A percentile compares a stretch with the other conserved stretches of the same genome.
Conservation (phyloP, 2,797 vertebrate species). For the Channallabes apus region DNA sequence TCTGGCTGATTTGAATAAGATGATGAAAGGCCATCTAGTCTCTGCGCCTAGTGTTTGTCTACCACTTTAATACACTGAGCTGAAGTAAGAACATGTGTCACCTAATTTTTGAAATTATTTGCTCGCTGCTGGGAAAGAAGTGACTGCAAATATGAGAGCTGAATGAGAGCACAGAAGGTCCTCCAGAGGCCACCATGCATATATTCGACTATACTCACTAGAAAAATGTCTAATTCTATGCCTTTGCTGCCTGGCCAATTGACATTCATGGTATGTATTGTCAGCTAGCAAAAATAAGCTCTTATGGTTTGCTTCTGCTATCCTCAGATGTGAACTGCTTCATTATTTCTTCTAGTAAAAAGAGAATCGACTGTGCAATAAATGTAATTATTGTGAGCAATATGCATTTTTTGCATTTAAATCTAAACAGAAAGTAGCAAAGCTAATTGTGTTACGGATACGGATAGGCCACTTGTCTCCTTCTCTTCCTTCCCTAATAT, state of each 20-base stretch:
- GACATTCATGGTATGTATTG: constrained; percentile 49
- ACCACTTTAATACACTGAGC: constrained; percentile 84
- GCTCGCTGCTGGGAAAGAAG: constrained; percentile 83
- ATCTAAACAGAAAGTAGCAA: constrained; percentile 52
- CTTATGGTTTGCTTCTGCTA: constrained; percentile 18
- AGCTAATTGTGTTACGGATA: constrained; percentile 55
- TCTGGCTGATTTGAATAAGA: constrained; percentile 87
- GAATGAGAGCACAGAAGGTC: constrained; percentile 61
- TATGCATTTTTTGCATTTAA: constrained; percentile 52
- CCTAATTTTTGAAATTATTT: constrained; percentile 93
- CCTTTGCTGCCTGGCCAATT: constrained; percentile 37
- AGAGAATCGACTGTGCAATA: constrained; percentile 38
- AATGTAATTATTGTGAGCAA: constrained; percentile 40
- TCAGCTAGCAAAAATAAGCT: constrained; percentile 22
- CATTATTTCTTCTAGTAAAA: constrained; percentile 26
- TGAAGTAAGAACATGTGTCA: constrained; percentile 83
- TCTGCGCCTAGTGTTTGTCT: constrained; percentile 86
- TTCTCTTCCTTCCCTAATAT: constrained; percentile 52
- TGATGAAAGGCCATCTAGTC: constrained; percentile 84
- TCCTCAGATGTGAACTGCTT: constrained; percentile 18
- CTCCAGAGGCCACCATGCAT: constrained; percentile 54
- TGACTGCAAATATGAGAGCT: constrained; percentile 84
- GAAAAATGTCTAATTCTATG: constrained; percentile 48
- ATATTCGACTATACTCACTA: constrained; percentile 49
- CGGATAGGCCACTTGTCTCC: constrained; percentile 46